phyloP scores from a whole-genome alignment of 2,113 vertebrate species.

The Phylloscopus trochiloides region DNA sequence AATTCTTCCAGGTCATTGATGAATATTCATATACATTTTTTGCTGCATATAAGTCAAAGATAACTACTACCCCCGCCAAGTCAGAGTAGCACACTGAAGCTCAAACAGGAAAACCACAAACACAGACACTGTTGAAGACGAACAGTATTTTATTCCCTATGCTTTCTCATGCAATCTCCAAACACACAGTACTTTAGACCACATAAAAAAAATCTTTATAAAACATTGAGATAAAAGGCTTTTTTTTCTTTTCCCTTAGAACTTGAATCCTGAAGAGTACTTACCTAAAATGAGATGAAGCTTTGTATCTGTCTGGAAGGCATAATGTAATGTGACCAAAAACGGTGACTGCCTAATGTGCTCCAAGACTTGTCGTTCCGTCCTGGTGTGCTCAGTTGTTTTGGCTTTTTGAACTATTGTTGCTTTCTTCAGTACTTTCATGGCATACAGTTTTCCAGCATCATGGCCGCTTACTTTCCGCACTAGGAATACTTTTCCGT shows the following conservation, averaged over 20 bases:
- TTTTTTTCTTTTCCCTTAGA: neutral
- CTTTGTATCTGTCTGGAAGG: constrained; percentile 97
- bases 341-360: constrained; percentile 94
- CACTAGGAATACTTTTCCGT: constrained; percentile 96
- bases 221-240: neutral
- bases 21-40: neutral
- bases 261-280: neutral
- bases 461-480: constrained; percentile 95
- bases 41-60: neutral
- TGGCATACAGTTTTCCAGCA: constrained; percentile 91
- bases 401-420: constrained; percentile 97
- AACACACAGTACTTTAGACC: neutral
- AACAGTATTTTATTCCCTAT: constrained; percentile 33
- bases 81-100: neutral
- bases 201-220: neutral
- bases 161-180: neutral
- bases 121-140: neutral
- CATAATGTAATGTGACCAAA: constrained; percentile 93
- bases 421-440: constrained; percentile 98
- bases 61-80: neutral
- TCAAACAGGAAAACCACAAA: constrained; percentile 56
- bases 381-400: constrained; percentile 92
- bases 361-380: constrained; percentile 93
- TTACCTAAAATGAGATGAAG: constrained; percentile 96
- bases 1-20: neutral